phyloP scores from a whole-genome alignment of 1,140 invertebrate species.

The Andricus grossulariae region DNA sequence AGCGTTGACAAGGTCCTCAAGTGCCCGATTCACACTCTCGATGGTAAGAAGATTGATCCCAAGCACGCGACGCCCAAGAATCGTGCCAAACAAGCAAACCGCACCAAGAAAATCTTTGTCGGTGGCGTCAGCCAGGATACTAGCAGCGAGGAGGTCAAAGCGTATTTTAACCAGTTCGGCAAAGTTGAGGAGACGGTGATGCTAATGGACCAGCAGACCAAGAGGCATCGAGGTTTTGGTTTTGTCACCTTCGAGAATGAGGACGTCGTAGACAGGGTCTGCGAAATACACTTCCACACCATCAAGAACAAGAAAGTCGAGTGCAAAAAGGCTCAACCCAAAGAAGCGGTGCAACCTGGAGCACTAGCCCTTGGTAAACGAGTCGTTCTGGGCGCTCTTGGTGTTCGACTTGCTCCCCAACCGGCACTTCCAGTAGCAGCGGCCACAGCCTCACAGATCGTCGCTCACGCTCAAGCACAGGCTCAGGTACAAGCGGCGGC shows the following conservation, averaged over 20 bases:
- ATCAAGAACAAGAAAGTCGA: conserved; percentile 96
- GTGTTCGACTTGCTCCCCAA: conserved; percentile 80
- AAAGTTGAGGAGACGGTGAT: conserved; percentile 95
- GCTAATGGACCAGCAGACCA: conserved; percentile 96
- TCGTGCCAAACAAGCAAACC: conserved; percentile 88
- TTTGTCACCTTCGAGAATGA: conserved; percentile 95
- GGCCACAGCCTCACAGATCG: conserved; percentile 74
- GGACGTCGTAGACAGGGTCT: conserved; percentile 92
- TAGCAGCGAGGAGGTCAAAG: conserved; percentile 92
- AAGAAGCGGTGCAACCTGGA: conserved; percentile 88
- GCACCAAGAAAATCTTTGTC: conserved; percentile 95
- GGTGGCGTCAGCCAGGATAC: conserved; percentile 94
- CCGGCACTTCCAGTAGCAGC: conserved; percentile 75
- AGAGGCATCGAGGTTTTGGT: conserved; percentile 92
- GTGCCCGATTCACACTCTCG: conserved; percentile 92
- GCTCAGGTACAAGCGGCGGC: conserved; percentile 78
- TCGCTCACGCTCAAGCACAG: conserved; percentile 76
- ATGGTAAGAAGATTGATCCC: conserved; percentile 96
- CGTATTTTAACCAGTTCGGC: conserved; percentile 93
- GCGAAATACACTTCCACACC: conserved; percentile 94
- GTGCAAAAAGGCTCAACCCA: conserved; percentile 94
- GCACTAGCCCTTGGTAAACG: conserved; percentile 85
- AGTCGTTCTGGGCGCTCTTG: conserved; percentile 82
- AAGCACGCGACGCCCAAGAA: conserved; percentile 95
- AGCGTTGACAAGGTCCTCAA: conserved; percentile 93